Percentiles rank a stretch among this genome's conserved stretches.
Conservation (phyloP, 2,888 invertebrate species). For the Sicus ferrugineus region DNA sequence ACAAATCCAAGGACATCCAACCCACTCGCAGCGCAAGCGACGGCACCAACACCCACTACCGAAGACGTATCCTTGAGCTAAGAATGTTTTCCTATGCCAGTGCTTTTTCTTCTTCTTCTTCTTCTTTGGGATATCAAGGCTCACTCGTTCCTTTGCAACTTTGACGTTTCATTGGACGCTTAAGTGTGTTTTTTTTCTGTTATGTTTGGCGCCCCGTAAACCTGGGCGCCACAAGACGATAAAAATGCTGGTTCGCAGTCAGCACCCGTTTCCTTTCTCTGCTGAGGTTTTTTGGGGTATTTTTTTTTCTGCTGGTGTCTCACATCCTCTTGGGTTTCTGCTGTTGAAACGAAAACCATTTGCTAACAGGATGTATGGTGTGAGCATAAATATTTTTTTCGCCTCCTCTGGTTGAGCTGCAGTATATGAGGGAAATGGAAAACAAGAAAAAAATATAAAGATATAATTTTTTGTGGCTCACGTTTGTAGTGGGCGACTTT, state of each 20-base stretch:
- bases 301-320: slow-evolving; percentile 7
- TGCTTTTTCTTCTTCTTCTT: background rate
- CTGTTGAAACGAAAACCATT: slow-evolving; percentile 12
- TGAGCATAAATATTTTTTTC: background rate
- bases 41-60: background rate
- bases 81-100: slow-evolving; percentile 6
- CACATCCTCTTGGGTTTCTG: slow-evolving; percentile 10
- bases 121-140: background rate
- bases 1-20: background rate
- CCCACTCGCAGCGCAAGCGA: background rate
- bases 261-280: slow-evolving; percentile 19
- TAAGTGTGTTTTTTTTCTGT: slow-evolving; percentile 8
- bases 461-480: background rate
- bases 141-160: background rate
- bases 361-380: background rate
- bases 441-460: background rate
- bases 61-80: slow-evolving; percentile 8
- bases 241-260: slow-evolving; percentile 33
- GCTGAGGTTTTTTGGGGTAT: background rate
- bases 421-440: background rate
- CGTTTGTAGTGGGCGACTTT: slow-evolving; percentile 5
- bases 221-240: slow-evolving; percentile 32
- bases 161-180: slow-evolving; percentile 17
- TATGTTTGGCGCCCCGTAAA: background rate
- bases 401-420: background rate